Evolutionary conservation across 2,113 vertebrate species (phyloP).

Genomic region (Paramisgurnus dabryanus): DNA sequence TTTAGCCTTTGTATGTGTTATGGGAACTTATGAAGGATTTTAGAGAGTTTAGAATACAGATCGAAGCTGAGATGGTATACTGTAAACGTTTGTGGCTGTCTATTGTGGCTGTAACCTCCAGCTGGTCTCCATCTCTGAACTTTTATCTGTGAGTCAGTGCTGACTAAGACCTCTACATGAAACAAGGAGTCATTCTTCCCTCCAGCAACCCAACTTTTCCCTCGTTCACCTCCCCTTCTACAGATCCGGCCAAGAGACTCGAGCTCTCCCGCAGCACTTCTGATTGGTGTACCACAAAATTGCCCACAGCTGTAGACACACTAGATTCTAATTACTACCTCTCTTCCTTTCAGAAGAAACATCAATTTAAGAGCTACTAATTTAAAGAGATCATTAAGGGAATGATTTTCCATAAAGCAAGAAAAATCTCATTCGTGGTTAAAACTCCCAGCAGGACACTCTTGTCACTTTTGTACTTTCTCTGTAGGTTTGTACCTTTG

Average conservation of each 20-base stretch:
- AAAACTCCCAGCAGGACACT: background rate
- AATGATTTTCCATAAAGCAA: constrained; percentile 17
- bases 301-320: constrained; percentile 21
- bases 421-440: constrained; percentile 25
- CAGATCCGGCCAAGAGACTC: constrained; percentile 29
- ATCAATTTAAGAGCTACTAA: constrained; percentile 6
- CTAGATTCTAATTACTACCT: constrained; percentile 21
- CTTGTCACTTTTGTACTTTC: background rate
- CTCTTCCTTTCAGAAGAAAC: constrained; percentile 35
- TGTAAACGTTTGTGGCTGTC: background rate
- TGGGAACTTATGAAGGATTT: constrained; percentile 7
- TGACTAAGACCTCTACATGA: constrained; percentile 35
- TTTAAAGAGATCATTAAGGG: constrained; percentile 22
- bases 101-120: constrained; percentile 25
- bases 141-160: constrained; percentile 14
- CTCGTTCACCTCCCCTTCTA: constrained; percentile 3
- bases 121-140: constrained; percentile 16
- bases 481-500: background rate
- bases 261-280: constrained; percentile 11
- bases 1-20: background rate
- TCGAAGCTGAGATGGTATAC: background rate
- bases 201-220: background rate
- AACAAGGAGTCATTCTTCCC: constrained; percentile 29
- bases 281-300: constrained; percentile 42
- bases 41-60: background rate